Base-by-base conservation (phyloP, 2,888 invertebrate genomes). In the Eupithecia abbreviata region DNA sequence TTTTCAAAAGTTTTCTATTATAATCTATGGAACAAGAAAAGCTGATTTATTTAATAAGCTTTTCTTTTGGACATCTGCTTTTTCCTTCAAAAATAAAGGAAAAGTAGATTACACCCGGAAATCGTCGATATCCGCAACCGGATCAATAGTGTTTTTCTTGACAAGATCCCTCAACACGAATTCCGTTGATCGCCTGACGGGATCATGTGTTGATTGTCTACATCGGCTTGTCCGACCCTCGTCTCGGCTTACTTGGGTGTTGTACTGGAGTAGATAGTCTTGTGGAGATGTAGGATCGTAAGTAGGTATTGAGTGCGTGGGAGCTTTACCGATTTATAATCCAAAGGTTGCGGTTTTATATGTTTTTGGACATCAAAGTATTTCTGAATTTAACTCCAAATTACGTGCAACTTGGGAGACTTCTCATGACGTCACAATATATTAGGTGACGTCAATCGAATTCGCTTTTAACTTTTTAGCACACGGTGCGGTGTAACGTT, bases 191-290 rank as follows among this genome's bases (percentile, higher is more conserved):
- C 66, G 18, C 47, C 12, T 45, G 18, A 68, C 47, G 43, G 45
- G 43, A 68, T 66, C 66, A 66, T 66, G 66, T 43, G 68, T 68
- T 68, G 68, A 68, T 43, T 43, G 68, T 42, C 45, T 45, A n/a
- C 15, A 45, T 66, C 42, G 42, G 66, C 9, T 45, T 68, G 68
- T 68, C 68, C 4, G 9, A 68, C 68, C 68, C 68, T 68, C 18
- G 68, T 68, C 66, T 66, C 15, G 42, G 41, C 2, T 66, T 66
- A 66, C 66, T 42, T 41, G 66, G 66, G 42, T 66, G 66, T 66
- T 66, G 66, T 42, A 41, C 12, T 41, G 4, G 13, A 66, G 13
- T 66, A 66, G 42, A 15, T 42, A 15, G 66, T 42, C 41, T 42
- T 42, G 42, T 41, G 41, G 58, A 58, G 58, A 18, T 58, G 58